Evolutionary conservation across 2,113 vertebrate genomes (phyloP).

Genomic region (Eurystomus gularis): DNA sequence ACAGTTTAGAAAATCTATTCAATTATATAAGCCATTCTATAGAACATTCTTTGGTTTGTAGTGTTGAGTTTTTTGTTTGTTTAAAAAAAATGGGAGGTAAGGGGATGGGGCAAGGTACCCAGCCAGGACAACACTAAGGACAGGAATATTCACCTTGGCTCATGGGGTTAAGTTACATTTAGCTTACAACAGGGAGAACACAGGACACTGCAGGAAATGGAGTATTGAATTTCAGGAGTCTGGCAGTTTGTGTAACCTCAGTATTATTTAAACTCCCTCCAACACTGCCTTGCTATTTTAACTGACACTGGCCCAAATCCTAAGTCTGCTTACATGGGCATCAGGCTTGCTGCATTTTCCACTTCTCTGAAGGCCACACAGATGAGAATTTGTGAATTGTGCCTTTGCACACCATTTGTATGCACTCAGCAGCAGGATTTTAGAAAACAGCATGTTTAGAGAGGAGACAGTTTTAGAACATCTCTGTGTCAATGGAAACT

Average conservation of each 20-base stretch:
- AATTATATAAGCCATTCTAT: background rate
- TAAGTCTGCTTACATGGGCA: background rate
- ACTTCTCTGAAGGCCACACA: background rate
- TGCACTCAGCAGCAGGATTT: background rate
- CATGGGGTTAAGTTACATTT: background rate
- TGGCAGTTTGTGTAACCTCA: slow-evolving; percentile 15
- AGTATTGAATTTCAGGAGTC: slow-evolving; percentile 41
- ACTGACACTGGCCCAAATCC: background rate
- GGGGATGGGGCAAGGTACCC: background rate
- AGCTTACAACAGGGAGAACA: slow-evolving; percentile 18
- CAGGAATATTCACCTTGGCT: background rate
- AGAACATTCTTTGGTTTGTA: background rate
- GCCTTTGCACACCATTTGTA: background rate
- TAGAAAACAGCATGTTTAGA: background rate
- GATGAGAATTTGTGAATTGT: background rate
- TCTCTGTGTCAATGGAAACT: background rate
- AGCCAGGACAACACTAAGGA: background rate
- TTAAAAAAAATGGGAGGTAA: background rate
- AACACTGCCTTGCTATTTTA: slow-evolving; percentile 1
- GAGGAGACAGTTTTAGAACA: background rate
- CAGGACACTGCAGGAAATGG: slow-evolving; percentile 13
- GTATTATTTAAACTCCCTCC: slow-evolving; percentile 35
- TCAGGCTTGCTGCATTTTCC: background rate
- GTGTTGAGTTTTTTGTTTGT: background rate
- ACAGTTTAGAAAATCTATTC: background rate